Base-by-base conservation (phyloP, 1,140 invertebrate species). In the Holotrichia oblita region DNA sequence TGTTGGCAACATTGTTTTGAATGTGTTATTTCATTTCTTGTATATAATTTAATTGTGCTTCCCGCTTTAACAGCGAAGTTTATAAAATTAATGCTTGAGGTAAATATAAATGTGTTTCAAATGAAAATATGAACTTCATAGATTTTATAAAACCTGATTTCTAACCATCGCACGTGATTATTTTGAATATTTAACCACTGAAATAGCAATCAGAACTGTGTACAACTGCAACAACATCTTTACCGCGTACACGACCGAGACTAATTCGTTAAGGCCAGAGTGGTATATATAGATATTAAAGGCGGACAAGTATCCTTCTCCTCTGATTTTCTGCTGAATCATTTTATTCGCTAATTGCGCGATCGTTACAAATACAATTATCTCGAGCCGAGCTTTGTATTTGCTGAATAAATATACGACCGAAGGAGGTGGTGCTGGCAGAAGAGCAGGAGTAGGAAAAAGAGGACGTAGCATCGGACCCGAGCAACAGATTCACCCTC, bases 301-400 rank as follows among this genome's bases (percentile, higher is more conserved):
- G 81, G 80, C 79, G 81, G 75, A 40, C 80, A 82, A 80, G 80
- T 34, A 79, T 81, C 80, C 76, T 74, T 77, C 81, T 79, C 59
- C 55, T 40, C 61, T 80, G 80, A 81, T 80, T 83, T 84, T 82
- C 79, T 83, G 83, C 83, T 83, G 83, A 83, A 82, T 83, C 83
- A 78, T 83, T 83, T 81, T 80, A 81, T 81, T 81, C 81, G 81
- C 80, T 84, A 84, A 84, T 84, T 84, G 83, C 81, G 81, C 83
- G 83, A 84, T 84, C 83, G 82, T 84, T 84, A 83, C 83, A 84
- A 84, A 84, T 83, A 81, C 83, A 84, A 84, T 84, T 84, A 84
- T 83, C 81, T 79, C 80, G 79, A 83, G 79, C 80, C 82, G 82
- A 80, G 81, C 80, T 83, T 80, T 82, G 80, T 84, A 81, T 84